Conservation (phyloP, 2,113 vertebrate species). For the Lonchura striata region DNA sequence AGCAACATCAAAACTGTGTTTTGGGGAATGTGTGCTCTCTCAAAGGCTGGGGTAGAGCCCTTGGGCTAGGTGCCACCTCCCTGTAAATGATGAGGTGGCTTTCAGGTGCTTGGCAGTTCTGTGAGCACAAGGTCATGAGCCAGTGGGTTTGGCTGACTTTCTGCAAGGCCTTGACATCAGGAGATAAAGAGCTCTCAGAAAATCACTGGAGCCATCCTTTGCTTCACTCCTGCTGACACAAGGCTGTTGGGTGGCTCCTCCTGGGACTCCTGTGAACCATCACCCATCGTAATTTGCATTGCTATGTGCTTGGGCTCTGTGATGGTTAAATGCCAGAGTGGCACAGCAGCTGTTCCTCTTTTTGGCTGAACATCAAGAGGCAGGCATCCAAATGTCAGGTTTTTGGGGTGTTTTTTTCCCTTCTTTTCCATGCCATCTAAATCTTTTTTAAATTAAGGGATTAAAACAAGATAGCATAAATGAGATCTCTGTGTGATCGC, state of each 20-base stretch:
- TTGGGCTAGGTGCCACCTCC: not conserved
- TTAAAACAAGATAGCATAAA: not conserved
- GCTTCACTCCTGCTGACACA: not conserved
- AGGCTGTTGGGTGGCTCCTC: not conserved
- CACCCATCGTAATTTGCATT: not conserved
- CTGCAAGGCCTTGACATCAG: not conserved
- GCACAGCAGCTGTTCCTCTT: not conserved
- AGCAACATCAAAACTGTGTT: fast-evolving
- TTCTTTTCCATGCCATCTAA: not conserved
- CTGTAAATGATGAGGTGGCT: not conserved
- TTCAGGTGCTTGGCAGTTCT: not conserved
- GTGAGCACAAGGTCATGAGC: not conserved
- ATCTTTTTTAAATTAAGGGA: not conserved
- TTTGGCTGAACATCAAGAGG: not conserved
- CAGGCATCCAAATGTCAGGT: not conserved
- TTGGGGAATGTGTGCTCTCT: not conserved
- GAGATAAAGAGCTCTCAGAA: not conserved
- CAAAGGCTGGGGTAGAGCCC: not conserved
- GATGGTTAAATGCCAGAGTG: not conserved
- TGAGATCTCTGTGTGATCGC: not conserved
- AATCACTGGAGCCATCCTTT: not conserved
- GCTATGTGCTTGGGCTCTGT: not conserved
- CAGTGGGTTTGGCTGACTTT: not conserved
- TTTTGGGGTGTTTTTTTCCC: not conserved
- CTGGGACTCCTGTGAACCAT: not conserved